Base-by-base conservation (phyloP, 2,797 vertebrate species). In the Scomberomorus guttatus region DNA sequence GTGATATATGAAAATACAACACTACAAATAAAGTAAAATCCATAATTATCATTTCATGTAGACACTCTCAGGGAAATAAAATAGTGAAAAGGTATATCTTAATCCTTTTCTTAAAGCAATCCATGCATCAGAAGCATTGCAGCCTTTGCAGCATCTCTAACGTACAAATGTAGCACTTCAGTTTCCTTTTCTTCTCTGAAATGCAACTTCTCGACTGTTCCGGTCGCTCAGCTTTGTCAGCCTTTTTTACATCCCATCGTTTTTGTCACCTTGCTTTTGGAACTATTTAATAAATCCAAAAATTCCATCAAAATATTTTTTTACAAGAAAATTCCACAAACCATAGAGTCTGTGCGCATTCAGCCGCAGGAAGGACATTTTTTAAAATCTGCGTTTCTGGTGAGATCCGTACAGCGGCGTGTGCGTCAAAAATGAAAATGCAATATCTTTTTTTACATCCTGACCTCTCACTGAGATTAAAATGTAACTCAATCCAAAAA, bases 401-500 rank as follows among this genome's bases (percentile, higher is more conserved):
- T 51, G 34, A 65, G 11, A 56, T 75, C 22, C 70, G 51, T 25
- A 58, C 37, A 17, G 51, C 29, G 6, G 60, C 57, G 14, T 37
- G 25, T 61, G 25, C 58, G 34, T 32, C 29, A 32, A 32, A n/a
- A n/a, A n/a, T n/a, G 11, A 61, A 55, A 60, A 66, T 51, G 64
- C 39, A 66, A 58, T 60, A n/a, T 63, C 24, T 5, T 84, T 5
- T 84, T 85, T 79, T 61, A 77, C 32, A 81, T 29, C 66, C 5
- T 50, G 20, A 81, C 52, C 61, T 74, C 65, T 69, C 46, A 50
- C 67, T 62, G 50, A 72, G 66, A 85, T 72, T 34, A 72, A 78
- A 59, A 59, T 73, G 17, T 66, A 65, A 81, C 76, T 80, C 27
- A 69, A 68, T 89, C n/a, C 77, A 48, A 83, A 84, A 82, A 59